Base-by-base conservation (phyloP, 2,888 invertebrate species). In the Polylopha cassiicola region DNA sequence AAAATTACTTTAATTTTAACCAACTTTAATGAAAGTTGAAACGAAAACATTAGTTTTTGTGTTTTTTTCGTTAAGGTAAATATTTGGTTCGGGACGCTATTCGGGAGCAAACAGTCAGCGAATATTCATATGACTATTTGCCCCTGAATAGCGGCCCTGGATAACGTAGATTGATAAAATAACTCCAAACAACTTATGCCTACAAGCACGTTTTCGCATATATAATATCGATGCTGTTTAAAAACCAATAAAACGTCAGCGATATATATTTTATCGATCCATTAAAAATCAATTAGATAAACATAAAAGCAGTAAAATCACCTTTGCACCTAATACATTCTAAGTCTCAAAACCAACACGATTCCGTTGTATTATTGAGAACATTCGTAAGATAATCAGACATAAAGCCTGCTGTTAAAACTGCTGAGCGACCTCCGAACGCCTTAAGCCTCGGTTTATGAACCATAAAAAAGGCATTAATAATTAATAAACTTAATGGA, bases 401-500 rank as follows among this genome's bases (percentile, higher is more conserved):
- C 57, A 58, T 63, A 54, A 61, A 60, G 52, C 50, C 42, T 47
- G 52, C 58, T 48, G 51, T 61, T 58, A 50, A 49, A 58, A 58
- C 43, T 33, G 49, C 30, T 47, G 38, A 39, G 52, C 47, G 49
- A 55, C 39, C 33, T 29, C 9, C 22, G 33, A 39, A 30, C 36
- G 39, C 14, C 46, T 55, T 58, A 58, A 53, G 53, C 52, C 47
- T 56, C 48, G 53, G 41, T 65, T 67, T 65, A 68, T 53, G 53
- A 48, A 23, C 58, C 34, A 62, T 65, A 60, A 65, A 63, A 60
- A 52, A 45, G 43, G 39, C 53, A 53, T 60, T 58, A 52, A 61
- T 64, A 67, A 66, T 68, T 65, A 65, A 63, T 62, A 61, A 60
- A 58, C 37, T 61, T 65, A 63, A 66, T 58, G 44, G 53, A 48